These are phyloP conservation scores for Copidosoma aretas DNA, from an alignment of 2,888 invertebrate genomes.

Conservation along the genomic window DNA sequence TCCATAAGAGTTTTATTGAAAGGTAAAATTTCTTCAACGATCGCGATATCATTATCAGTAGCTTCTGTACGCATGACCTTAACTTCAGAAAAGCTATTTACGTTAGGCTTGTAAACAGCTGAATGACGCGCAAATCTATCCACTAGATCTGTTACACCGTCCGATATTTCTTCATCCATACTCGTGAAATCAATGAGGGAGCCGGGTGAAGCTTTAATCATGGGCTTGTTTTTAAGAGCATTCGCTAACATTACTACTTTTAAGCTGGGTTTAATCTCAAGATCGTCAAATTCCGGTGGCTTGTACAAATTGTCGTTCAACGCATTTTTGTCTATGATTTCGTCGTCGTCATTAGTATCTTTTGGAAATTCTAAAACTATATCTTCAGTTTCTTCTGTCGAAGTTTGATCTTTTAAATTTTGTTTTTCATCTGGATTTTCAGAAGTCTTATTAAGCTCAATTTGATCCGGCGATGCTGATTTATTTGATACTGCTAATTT, in stretches of 20 bases:
- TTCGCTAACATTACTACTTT: constrained; percentile 47
- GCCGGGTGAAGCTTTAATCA: constrained; percentile 65
- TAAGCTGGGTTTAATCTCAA: constrained; percentile 31
- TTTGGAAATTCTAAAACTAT: constrained; percentile 12
- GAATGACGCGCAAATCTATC: constrained; percentile 70
- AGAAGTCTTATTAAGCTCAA: background rate
- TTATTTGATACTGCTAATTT: background rate
- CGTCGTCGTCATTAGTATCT: constrained; percentile 7
- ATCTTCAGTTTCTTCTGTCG: constrained; percentile 2
- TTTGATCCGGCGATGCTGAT: too few species aligned
- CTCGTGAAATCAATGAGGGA: constrained; percentile 70
- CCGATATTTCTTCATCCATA: constrained; percentile 17
- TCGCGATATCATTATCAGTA: constrained; percentile 44
- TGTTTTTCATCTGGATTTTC: background rate
- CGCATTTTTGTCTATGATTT: constrained; percentile 21
- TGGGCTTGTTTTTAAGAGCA: constrained; percentile 59
- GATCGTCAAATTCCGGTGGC: constrained; percentile 34
- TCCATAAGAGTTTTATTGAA: constrained; percentile 33
- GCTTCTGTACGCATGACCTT: constrained; percentile 47
- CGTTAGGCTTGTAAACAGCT: constrained; percentile 64
- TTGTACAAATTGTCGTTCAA: constrained; percentile 35
- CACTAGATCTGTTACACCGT: constrained; percentile 26
- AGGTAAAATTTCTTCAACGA: constrained; percentile 39
- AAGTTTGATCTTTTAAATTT: background rate
- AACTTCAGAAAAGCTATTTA: constrained; percentile 58